A percentile compares a stretch with the other conserved stretches of the same genome.
Conservation (phyloP, 2,888 invertebrate species). For the Digitonthophagus gazella region DNA sequence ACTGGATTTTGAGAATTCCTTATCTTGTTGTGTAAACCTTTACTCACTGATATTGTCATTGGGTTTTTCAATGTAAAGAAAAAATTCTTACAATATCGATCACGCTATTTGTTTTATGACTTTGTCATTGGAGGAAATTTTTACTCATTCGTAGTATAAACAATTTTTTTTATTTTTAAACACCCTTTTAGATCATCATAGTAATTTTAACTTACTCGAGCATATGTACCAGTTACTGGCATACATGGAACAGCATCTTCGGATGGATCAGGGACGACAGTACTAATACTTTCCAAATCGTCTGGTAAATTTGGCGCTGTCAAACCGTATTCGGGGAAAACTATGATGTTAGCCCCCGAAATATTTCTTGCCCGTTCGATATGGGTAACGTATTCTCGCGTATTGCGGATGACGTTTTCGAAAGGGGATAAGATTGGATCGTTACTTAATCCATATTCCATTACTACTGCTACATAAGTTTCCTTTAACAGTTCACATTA, state of each 20-base stretch:
- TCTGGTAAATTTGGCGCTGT: slow-evolving; percentile 33
- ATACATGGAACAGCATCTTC: slow-evolving; percentile 26
- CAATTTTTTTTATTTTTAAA: too few species aligned
- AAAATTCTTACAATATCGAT: background rate
- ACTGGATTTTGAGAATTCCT: background rate
- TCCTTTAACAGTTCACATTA: background rate
- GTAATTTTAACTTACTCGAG: slow-evolving; percentile 17
- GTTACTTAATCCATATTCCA: background rate
- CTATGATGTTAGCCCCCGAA: slow-evolving; percentile 66
- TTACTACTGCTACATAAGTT: background rate
- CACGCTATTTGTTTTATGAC: too few species aligned
- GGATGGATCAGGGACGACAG: slow-evolving; percentile 26
- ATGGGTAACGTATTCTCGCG: background rate
- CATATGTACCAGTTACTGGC: slow-evolving; percentile 17
- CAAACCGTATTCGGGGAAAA: slow-evolving; percentile 67
- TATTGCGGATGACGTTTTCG: background rate
- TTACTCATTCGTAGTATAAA: background rate
- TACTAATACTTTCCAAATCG: slow-evolving; percentile 27
- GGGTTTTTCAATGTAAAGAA: background rate
- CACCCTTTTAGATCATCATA: too few species aligned
- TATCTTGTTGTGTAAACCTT: background rate
- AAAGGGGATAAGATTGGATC: background rate
- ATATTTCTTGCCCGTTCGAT: background rate
- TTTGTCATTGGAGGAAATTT: too few species aligned
- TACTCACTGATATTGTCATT: background rate